Evolutionary conservation across 2,113 vertebrate species (phyloP).

Genomic region (Vulpes ferrilata): DNA sequence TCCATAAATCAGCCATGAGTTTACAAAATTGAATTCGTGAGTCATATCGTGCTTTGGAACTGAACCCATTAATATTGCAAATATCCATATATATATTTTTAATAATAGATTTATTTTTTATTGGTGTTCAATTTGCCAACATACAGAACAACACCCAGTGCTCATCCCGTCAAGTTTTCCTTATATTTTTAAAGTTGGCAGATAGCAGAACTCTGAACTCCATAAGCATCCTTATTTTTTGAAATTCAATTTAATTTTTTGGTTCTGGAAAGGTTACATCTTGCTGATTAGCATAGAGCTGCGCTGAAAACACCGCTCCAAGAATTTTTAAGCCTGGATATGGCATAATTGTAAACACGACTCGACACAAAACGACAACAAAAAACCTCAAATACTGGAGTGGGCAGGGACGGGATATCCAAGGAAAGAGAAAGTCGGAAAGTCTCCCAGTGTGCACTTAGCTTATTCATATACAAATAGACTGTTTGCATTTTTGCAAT

Average conservation of each 20-base stretch:
- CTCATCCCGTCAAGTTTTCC: not conserved
- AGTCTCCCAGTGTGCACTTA: not conserved
- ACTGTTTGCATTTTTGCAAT: constrained; percentile 11
- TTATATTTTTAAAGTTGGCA: not conserved
- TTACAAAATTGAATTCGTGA: not conserved
- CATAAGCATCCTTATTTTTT: no score
- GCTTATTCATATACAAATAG: not conserved
- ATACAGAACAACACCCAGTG: no score
- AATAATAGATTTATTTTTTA: no score
- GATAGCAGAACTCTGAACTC: not conserved
- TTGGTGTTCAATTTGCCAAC: no score
- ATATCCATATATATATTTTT: not conserved
- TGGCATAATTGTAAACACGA: not conserved
- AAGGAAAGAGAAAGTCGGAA: not conserved
- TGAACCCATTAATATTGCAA: not conserved
- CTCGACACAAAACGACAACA: no score
- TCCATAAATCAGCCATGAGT: not conserved
- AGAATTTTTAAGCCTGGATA: not conserved
- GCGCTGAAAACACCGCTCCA: not conserved
- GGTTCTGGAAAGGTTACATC: not conserved
- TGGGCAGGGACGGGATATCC: not conserved
- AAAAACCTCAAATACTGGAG: not conserved
- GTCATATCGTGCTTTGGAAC: not conserved
- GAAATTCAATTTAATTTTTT: not conserved
- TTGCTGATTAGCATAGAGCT: not conserved